Conservation (phyloP, 2,888 invertebrate species). For the Acanthosepion pharaonis region DNA sequence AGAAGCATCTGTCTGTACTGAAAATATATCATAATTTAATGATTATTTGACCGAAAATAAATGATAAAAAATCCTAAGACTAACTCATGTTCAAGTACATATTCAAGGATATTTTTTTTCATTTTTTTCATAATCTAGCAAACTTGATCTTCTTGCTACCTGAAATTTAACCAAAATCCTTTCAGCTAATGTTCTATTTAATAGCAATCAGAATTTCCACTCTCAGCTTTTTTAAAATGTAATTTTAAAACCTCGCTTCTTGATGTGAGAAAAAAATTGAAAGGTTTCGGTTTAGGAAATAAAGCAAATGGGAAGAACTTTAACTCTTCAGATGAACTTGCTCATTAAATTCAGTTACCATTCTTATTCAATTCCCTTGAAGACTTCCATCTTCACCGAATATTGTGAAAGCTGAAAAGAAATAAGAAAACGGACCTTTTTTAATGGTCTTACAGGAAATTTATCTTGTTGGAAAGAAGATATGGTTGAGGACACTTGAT, state of each 20-base stretch:
- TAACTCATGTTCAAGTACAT: too few species aligned
- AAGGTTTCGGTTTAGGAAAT: neutral
- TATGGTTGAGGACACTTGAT: conserved; percentile 33
- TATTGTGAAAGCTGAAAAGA: neutral
- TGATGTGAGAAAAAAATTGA: neutral
- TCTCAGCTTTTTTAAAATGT: neutral
- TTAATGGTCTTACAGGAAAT: neutral
- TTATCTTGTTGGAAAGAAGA: neutral
- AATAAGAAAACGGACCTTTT: neutral
- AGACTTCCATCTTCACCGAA: neutral
- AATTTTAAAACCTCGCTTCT: neutral
- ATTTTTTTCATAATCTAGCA: too few species aligned
- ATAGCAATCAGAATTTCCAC: neutral
- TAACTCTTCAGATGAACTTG: neutral
- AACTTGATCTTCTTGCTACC: too few species aligned
- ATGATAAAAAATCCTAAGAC: too few species aligned
- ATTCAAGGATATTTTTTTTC: too few species aligned
- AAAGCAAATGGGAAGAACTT: neutral
- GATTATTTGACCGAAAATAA: too few species aligned
- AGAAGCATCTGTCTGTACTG: too few species aligned
- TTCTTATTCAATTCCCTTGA: neutral
- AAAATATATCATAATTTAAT: too few species aligned
- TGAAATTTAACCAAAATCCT: too few species aligned
- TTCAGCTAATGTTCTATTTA: too few species aligned
- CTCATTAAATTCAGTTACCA: neutral